These are phyloP conservation scores for Argyresthia goedartella DNA, from an alignment of 2,888 invertebrate species.

Conservation along the genomic window DNA sequence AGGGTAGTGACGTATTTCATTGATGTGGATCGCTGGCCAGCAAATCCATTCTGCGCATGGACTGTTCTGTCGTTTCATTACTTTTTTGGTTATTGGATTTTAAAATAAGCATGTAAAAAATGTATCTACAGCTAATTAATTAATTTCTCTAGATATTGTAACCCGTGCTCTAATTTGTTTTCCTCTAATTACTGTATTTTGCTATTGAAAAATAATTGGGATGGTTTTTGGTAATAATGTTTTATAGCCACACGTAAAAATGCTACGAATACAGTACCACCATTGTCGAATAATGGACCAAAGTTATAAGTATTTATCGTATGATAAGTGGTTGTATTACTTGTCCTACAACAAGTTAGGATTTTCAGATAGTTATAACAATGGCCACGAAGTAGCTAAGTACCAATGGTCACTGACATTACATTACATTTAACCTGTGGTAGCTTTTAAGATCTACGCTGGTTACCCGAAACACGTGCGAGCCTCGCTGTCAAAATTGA, in stretches of 20 bases:
- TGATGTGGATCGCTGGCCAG: slow-evolving; percentile 69
- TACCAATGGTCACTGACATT: too few species aligned
- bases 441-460: not conserved
- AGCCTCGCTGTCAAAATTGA: not conserved
- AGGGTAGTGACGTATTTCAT: slow-evolving; percentile 67
- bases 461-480: slow-evolving; percentile 9
- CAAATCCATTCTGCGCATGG: slow-evolving; percentile 52
- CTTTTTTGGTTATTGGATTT: slow-evolving; percentile 18
- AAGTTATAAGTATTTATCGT: too few species aligned
- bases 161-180: too few species aligned
- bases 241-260: not conserved
- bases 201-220: not conserved
- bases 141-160: too few species aligned
- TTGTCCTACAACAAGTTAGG: too few species aligned
- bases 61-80: slow-evolving; percentile 26
- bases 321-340: too few species aligned
- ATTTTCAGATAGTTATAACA: too few species aligned
- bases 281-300: not conserved
- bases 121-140: too few species aligned
- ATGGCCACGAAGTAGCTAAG: too few species aligned
- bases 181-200: not conserved
- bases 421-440: too few species aligned
- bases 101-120: not conserved
- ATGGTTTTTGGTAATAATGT: not conserved
- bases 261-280: not conserved